Base-by-base conservation (phyloP, 1,140 invertebrate species). In the Brachionus plicatilis region DNA sequence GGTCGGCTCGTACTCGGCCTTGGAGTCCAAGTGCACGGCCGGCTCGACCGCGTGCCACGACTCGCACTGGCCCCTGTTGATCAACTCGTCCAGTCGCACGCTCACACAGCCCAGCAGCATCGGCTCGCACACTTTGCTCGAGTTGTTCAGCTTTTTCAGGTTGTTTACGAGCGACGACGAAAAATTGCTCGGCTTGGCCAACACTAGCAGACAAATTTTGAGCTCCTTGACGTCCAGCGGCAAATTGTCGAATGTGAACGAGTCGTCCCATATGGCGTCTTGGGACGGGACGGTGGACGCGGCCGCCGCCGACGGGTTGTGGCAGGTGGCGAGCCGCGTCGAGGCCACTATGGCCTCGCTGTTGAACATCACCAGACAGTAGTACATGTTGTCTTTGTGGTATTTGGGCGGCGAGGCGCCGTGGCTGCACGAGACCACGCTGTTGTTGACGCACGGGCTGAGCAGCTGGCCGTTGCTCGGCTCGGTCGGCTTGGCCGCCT, bases 301-400 rank as follows among this genome's bases (percentile, higher is more conserved):
- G 17, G 43, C 0, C 7, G 17, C 4, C 12, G 43, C 12, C 3
- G 33, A 7, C 47, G 45, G 24, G 27, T 76, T 76, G 0, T 50
- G 43, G 4, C 43, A 50, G 4, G 14, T 20, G 53, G 7, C 45
- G 12, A 37, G 43, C 12, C 53, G 79, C 20, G 79, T 82, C 8
- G 53, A 82, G 1, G 79, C 79, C 2, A 68, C 65, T 6, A 60
- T 65, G 0, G 65, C 65, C 7, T 82, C 79, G 27, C 33, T 82
- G 33, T 82, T 82, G 24, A 82, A 82, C 65, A 82, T 68, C 9
- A 82, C 8, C 60, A 82, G 41, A 68, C 79, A 82, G n/a, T 82
- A 82, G 27, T 82, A 82, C 24, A 60, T 20, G 37, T 60, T 82
- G 33, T 82, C 79, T 3, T 68, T 60, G 60, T 82, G 53, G 41